Evolutionary conservation across 2,113 vertebrate species (phyloP), one percentile per base, ranked within the genome.

Genomic region (Albula goreensis): DNA sequence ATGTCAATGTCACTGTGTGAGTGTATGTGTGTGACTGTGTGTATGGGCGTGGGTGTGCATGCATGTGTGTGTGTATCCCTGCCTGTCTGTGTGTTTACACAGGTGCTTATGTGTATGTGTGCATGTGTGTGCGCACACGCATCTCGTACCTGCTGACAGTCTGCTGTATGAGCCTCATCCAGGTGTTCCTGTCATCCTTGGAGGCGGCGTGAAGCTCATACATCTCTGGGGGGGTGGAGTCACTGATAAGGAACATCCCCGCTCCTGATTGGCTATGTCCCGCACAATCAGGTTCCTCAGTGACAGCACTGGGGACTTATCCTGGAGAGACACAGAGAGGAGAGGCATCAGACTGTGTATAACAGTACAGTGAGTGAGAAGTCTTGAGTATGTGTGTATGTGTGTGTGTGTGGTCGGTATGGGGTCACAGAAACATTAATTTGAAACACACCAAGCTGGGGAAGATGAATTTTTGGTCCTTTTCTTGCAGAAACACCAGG

Each of bases 181-280:
- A 99, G 83, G 94, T 88, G 88, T 94, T 97, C 52, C 97, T 95
- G 89, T 97, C 96, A 0, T 99, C 97, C 0, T 96, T 96, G 48
- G 97, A 96, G 0, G 96, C 94, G 0, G 97, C 94, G 15, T 98
- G 96, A 11, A 99, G 95, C 93, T 99, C 98, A 0, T 99, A 99
- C 97, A 99, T 99, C 92, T 97, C 97, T 0, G 97, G 97, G 0
- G 97, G 97, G 0, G 93, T 92, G 0, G 95, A 93, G 81, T 95
- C 96, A 0, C 95, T 97, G 56, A 99, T 96, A 53, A 99, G 95
- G 92, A 98, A 99, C 95, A 99, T 95, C 9, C 98, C 98, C 97
- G 95, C 87, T 98, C 97, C 92, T 98, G 97, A 93, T 97, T 99
- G 89, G 98, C 98, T 4, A 98, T 98, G 85, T 99, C 97, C 52